Conservation (phyloP, 2,888 invertebrate genomes). For the Cryptus armator region DNA sequence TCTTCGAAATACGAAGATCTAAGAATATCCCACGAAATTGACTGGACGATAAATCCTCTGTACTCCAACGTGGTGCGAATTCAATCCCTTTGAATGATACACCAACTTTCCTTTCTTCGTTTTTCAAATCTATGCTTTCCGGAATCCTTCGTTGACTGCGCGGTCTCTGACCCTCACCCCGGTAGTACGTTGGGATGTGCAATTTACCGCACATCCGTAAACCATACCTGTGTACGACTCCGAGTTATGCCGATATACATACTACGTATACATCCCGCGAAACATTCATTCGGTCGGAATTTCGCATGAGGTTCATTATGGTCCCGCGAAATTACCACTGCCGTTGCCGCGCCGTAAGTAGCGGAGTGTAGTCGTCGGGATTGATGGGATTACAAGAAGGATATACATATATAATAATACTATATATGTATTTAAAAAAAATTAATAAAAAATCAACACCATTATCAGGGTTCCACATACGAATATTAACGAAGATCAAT, state of each 20-base stretch:
- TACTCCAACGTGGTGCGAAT: background rate
- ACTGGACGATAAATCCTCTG: background rate
- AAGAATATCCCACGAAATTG: background rate
- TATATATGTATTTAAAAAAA: background rate
- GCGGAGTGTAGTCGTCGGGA: background rate
- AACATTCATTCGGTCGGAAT: constrained; percentile 59
- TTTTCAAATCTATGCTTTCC: constrained; percentile 31
- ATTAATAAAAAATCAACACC: constrained; percentile 7
- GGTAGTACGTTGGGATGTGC: constrained; percentile 49
- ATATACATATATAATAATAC: no score
- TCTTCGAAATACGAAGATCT: no score
- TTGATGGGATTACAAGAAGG: background rate
- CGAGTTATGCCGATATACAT: constrained; percentile 32
- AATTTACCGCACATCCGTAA: constrained; percentile 60
- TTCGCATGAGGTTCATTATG: constrained; percentile 56
- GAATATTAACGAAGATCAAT: constrained; percentile 80
- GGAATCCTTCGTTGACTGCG: constrained; percentile 12
- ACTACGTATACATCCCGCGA: constrained; percentile 26
- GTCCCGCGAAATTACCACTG: constrained; percentile 48
- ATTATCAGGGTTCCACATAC: constrained; percentile 27
- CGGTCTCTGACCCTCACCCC: constrained; percentile 21
- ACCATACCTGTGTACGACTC: constrained; percentile 39
- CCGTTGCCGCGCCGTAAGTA: constrained; percentile 21
- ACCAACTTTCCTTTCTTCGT: background rate
- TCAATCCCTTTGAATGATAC: background rate